Evolutionary conservation across 2,888 invertebrate genomes (phyloP), one percentile per base, ranked within the genome.

Genomic region (Cerastis rubricosa): DNA sequence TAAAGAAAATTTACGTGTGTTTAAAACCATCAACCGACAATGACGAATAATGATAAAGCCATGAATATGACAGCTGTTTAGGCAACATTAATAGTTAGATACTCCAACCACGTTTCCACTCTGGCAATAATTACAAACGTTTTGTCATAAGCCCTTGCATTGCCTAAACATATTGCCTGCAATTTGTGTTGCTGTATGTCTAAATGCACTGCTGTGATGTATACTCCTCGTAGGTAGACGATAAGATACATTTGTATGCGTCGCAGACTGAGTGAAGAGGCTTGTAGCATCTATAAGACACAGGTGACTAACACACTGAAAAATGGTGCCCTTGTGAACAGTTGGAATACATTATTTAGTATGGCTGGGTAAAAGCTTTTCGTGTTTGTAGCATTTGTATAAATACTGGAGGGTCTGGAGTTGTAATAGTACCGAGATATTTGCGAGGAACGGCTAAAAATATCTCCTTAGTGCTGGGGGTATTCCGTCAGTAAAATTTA

Each of bases 241-340:
- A 90, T 90, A 89, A 87, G 88, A 79, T 54, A 85, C 90, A 94
- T 93, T 93, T 89, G 91, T 93, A 93, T 93, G 92, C 94, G 91
- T 91, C 91, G 90, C 88, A 85, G 88, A 86, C 81, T 74, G 88
- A 93, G 91, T 90, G 91, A 91, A 88, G 91, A 93, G 91, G 87
- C 93, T 90, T 93, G 92, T 93, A 90, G 93, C 92, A 92, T 94
- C 89, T 90, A 78, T 64, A 84, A 78, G 78, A 70, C 65, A 71
- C 59, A 91, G 90, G 90, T 94, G 93, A 94, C 90, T 92, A 93
- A 94, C 90, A 85, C 82, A 87, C 88, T 89, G 89, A 92, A 91
- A 91, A 93, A 92, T 89, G 84, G 89, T 88, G 87, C 87, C 87
- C 89, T 81, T 76, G 85, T 83, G 89, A 88, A 89, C 87, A 87